phyloP scores from a whole-genome alignment of 2,113 vertebrate genomes.

The Gymnocephalus cernua region DNA sequence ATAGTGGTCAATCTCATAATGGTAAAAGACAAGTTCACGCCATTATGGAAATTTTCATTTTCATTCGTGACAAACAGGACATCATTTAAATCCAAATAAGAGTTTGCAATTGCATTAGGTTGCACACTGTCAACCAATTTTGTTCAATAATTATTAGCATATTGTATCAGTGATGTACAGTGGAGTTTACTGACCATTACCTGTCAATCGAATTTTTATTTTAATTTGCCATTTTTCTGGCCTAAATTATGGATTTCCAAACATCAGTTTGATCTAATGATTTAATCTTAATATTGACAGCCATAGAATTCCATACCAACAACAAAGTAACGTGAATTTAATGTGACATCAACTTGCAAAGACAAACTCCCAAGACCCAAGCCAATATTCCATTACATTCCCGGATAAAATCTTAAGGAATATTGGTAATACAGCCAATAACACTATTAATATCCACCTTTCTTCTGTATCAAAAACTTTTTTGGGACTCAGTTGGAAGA shows the following conservation, averaged over 20 bases:
- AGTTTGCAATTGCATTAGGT: neutral
- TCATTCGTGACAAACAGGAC: neutral
- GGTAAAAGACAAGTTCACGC: neutral
- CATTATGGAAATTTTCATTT: neutral
- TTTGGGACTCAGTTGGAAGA: slow-evolving; percentile 1
- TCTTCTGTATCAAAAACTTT: neutral
- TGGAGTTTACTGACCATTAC: neutral
- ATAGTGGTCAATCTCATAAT: neutral
- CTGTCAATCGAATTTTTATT: neutral
- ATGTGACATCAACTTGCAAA: neutral
- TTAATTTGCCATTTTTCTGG: neutral
- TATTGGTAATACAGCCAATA: slow-evolving; percentile 8
- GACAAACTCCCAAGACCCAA: neutral
- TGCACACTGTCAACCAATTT: neutral
- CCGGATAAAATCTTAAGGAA: slow-evolving; percentile 23
- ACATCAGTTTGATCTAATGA: neutral
- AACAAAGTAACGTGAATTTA: neutral
- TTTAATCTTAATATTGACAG: neutral
- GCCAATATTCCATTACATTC: neutral
- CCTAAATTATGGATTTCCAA: neutral
- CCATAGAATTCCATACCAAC: neutral
- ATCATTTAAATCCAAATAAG: neutral
- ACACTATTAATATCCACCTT: slow-evolving; percentile 10
- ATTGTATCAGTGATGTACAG: neutral
- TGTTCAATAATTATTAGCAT: neutral